Evolutionary conservation across 1,140 invertebrate genomes (phyloP).

Genomic region (Pseudobourletiella spinata): DNA sequence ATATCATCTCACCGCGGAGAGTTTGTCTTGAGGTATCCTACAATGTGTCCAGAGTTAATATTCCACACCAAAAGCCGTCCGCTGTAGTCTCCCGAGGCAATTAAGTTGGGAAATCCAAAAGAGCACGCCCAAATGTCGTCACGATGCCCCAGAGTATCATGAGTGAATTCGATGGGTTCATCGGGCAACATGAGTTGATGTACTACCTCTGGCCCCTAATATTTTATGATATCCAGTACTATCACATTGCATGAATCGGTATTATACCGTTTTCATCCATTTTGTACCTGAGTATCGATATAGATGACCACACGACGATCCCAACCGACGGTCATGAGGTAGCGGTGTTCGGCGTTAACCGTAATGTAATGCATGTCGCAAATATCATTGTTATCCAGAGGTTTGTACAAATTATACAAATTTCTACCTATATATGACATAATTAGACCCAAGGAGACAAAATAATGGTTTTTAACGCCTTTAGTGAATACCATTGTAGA

Average conservation of each 20-base stretch:
- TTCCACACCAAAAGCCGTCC: slow-evolving; percentile 15
- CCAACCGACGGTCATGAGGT: slow-evolving; percentile 21
- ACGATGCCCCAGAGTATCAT: background rate
- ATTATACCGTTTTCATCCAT: background rate
- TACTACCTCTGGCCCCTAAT: slow-evolving; percentile 20
- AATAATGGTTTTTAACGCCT: background rate
- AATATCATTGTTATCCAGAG: slow-evolving; percentile 10
- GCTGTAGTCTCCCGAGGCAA: slow-evolving; percentile 21
- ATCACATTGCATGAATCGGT: no score
- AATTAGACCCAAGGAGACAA: background rate
- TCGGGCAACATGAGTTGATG: slow-evolving; percentile 2
- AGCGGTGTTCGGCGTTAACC: slow-evolving; percentile 17
- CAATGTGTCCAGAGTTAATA: slow-evolving; percentile 18
- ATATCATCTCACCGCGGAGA: background rate
- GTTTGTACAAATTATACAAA: slow-evolving; percentile 23
- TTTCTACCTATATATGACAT: slow-evolving; percentile 3
- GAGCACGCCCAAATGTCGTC: slow-evolving; percentile 18
- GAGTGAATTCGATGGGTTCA: slow-evolving; percentile 10
- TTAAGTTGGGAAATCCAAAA: slow-evolving; percentile 13
- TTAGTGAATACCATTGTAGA: slow-evolving; percentile 21
- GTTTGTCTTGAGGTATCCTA: slow-evolving; percentile 12
- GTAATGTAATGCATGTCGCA: slow-evolving; percentile 28
- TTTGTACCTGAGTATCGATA: slow-evolving; percentile 10
- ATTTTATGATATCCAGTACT: no score
- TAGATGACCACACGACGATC: slow-evolving; percentile 16